Conservation (phyloP, 2,797 vertebrate species). For the Enteromius mattozi region DNA sequence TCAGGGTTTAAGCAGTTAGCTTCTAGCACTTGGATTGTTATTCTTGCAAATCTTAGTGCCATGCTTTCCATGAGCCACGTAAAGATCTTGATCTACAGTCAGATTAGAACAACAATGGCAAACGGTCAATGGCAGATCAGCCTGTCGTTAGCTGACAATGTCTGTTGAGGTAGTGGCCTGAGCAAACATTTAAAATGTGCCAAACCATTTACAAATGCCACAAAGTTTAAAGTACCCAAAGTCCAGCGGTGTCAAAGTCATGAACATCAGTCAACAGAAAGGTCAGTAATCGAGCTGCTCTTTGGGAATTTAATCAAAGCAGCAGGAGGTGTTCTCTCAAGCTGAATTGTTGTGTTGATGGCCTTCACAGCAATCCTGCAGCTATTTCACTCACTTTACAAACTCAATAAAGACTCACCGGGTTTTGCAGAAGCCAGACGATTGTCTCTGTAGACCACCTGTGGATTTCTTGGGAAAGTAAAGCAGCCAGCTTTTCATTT, state of each 20-base stretch:
- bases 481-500: slow-evolving; percentile 19
- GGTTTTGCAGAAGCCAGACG: neutral
- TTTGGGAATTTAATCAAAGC: slow-evolving; percentile 30
- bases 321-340: neutral
- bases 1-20: neutral
- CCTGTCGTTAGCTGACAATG: neutral
- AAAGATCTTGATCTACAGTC: neutral
- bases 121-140: neutral
- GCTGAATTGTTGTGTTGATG: neutral
- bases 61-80: neutral
- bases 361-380: neutral
- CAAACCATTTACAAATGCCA: slow-evolving; percentile 3
- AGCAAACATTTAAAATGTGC: slow-evolving; percentile 11
- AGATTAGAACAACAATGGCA: slow-evolving; percentile 6
- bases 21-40: neutral
- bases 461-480: slow-evolving; percentile 12
- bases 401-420: neutral
- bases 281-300: neutral
- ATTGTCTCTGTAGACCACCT: slow-evolving; percentile 4
- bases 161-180: neutral
- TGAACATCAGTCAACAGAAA: slow-evolving; percentile 16
- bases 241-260: neutral
- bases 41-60: neutral
- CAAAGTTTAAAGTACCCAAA: neutral
- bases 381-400: neutral